These are phyloP conservation scores for Sus cebifrons DNA, from an alignment of 2,797 vertebrate genomes.

Conservation along the genomic window DNA sequence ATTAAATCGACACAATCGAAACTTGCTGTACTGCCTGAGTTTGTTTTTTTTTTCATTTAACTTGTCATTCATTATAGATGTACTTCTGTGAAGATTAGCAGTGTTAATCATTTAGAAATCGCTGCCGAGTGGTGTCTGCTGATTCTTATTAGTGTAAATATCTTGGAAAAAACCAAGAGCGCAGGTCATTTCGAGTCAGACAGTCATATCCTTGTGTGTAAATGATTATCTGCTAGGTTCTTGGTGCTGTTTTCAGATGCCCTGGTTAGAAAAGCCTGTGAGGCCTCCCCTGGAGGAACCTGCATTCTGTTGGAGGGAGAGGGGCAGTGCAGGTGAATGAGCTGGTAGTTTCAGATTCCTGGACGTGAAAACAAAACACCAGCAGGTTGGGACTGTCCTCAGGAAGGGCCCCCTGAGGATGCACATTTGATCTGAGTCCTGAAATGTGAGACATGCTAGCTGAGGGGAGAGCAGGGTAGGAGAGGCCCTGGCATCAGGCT, in stretches of 20 bases:
- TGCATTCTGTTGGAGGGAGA: not conserved
- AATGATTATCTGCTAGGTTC: not conserved
- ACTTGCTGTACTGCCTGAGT: not conserved
- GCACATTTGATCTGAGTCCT: not conserved
- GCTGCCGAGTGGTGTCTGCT: not conserved
- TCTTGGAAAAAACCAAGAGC: not conserved
- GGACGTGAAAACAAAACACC: not conserved
- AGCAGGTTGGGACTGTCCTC: not conserved
- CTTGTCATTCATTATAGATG: not conserved
- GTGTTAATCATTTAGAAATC: constrained; percentile 10
- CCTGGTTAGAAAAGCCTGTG: not conserved
- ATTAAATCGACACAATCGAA: not conserved
- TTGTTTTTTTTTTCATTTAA: not conserved
- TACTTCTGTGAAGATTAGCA: not conserved
- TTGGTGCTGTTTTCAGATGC: not conserved
- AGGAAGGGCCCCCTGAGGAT: not conserved
- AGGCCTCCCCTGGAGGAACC: not conserved
- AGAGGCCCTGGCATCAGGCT: too few relatives aligned
- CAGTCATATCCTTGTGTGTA: not conserved
- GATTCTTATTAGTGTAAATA: not conserved
- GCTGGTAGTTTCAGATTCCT: not conserved
- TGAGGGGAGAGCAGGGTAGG: not conserved
- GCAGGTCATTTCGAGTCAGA: not conserved
- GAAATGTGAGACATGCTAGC: not conserved
- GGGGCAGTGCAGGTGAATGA: not conserved